Conservation (phyloP, 1,140 invertebrate species). For the Pseudobourletiella spinata region DNA sequence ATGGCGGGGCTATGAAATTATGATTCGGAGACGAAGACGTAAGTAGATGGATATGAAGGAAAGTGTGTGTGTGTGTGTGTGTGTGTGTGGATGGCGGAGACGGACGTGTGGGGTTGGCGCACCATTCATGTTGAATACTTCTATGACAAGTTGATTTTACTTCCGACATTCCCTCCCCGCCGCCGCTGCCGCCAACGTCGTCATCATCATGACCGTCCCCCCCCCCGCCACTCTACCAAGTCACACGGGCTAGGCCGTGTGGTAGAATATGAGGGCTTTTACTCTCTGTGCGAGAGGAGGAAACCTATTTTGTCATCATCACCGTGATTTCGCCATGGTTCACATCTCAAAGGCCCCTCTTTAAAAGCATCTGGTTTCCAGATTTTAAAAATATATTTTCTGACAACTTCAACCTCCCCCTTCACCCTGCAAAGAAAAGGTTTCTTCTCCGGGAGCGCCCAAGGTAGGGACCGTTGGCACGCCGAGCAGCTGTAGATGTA, state of each 20-base stretch:
- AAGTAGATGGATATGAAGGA: too few species aligned
- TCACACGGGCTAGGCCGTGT: neutral
- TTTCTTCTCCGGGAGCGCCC: too few species aligned
- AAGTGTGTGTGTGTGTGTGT: too few species aligned
- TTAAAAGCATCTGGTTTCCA: constrained; percentile 1
- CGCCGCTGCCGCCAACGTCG: neutral
- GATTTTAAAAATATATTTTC: constrained; percentile 3
- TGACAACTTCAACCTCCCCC: too few species aligned
- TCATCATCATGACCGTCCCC: neutral
- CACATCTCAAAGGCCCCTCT: neutral
- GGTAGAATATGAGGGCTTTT: neutral
- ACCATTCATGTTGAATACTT: neutral
- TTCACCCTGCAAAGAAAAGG: too few species aligned
- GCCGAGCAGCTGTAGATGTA: too few species aligned
- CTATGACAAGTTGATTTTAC: neutral
- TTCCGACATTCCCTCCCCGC: neutral
- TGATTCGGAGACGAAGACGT: too few species aligned
- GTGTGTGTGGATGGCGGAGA: too few species aligned
- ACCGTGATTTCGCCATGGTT: neutral
- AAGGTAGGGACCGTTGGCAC: too few species aligned
- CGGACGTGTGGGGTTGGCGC: too few species aligned
- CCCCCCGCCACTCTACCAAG: neutral
- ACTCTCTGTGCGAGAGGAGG: neutral
- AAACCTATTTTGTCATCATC: constrained; percentile 3
- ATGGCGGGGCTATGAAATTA: too few species aligned